Evolutionary conservation across 2,797 vertebrate species (phyloP).

Genomic region (Enteromius radiatus): DNA sequence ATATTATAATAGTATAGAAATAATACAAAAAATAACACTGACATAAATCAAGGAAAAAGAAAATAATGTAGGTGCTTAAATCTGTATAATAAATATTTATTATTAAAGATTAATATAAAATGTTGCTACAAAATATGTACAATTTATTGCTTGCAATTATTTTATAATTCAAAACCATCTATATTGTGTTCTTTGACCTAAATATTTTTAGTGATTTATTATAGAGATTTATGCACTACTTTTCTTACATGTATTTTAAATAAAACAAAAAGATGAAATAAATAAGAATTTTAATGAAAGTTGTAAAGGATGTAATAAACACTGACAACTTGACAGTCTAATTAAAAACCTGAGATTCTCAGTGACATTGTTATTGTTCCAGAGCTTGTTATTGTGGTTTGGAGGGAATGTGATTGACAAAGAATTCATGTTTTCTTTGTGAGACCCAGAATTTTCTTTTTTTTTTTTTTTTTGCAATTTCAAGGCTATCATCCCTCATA

Average conservation of each 20-base stretch:
- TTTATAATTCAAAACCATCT: not conserved
- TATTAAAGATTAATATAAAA: not conserved
- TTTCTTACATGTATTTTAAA: not conserved
- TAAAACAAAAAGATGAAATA: not conserved
- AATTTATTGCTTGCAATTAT: not conserved
- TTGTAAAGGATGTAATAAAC: not conserved
- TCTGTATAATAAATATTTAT: not conserved
- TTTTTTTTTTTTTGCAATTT: constrained; percentile 42
- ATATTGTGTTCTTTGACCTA: not conserved
- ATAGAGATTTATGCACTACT: too few relatives aligned
- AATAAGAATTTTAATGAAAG: not conserved
- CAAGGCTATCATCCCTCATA: constrained; percentile 41
- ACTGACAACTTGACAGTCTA: not conserved
- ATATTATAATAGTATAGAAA: not conserved
- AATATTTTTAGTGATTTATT: not conserved
- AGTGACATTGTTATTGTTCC: constrained; percentile 34
- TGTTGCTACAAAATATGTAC: not conserved
- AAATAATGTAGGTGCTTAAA: not conserved
- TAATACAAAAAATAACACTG: not conserved
- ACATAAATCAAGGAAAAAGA: not conserved
- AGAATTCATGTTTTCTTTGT: constrained; percentile 36
- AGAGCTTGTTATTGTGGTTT: constrained; percentile 20
- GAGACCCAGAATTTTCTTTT: constrained; percentile 39
- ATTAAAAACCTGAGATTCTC: not conserved
- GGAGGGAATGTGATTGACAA: constrained; percentile 33